Evolutionary conservation across 35 echinoderm and acorn worm genomes (phyloP).

Genomic region (Patiria miniata): DNA sequence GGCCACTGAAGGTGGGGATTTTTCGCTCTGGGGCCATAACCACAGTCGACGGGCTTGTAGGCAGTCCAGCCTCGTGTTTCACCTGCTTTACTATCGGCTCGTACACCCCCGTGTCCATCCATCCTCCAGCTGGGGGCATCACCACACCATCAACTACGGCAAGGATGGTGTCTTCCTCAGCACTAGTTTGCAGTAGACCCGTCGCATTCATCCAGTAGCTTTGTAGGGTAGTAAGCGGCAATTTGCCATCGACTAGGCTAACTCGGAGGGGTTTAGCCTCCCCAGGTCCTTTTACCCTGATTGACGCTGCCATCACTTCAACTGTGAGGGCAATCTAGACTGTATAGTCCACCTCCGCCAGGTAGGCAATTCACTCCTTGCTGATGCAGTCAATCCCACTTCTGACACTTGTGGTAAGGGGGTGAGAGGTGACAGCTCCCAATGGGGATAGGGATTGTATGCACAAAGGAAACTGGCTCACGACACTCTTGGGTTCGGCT

Average conservation of each 20-base stretch:
- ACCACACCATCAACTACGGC: not conserved
- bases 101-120: not conserved
- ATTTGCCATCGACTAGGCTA: not conserved
- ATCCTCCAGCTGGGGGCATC: not conserved
- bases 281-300: not conserved
- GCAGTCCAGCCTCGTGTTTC: not conserved
- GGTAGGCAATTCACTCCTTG: not conserved
- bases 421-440: too few species aligned
- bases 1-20: not conserved
- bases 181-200: not conserved
- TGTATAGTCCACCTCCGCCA: not conserved
- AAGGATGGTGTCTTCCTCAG: not conserved
- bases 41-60: not conserved
- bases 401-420: not conserved
- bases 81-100: not conserved
- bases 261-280: not conserved
- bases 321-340: not conserved
- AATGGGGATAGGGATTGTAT: too few species aligned
- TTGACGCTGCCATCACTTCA: not conserved
- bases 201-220: not conserved
- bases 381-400: slow-evolving; percentile 9
- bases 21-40: not conserved
- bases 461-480: too few species aligned
- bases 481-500: too few species aligned
- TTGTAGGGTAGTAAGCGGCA: not conserved